These are phyloP conservation scores for Oncorhynchus gorbuscha DNA, from an alignment of 2,113 vertebrate species.

Conservation along the genomic window DNA sequence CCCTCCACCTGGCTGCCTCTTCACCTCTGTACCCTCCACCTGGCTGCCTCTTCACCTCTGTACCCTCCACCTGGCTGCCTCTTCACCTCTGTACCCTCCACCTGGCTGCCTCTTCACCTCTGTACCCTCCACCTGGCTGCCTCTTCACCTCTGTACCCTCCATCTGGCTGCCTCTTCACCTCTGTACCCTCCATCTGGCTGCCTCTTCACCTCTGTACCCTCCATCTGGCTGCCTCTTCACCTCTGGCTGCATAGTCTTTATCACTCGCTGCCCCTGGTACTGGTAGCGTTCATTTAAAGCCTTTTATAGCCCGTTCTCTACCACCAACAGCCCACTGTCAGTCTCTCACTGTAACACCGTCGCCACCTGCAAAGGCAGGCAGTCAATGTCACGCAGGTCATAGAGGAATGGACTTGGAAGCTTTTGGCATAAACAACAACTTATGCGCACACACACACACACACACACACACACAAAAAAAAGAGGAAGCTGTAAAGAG, in stretches of 20 bases:
- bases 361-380: conserved; percentile 1
- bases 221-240: conserved; percentile 11
- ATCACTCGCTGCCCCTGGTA: conserved; percentile 27
- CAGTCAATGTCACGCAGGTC: background rate
- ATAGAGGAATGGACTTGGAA: background rate
- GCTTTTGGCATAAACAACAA: conserved; percentile 2
- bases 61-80: conserved; percentile 10
- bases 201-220: conserved; percentile 38
- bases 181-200: too few species aligned
- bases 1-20: too few species aligned
- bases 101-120: background rate
- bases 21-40: conserved; percentile 15
- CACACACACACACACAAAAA: conserved; percentile 35
- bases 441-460: conserved; percentile 18
- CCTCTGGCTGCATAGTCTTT: conserved; percentile 29
- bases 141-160: conserved; percentile 41
- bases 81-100: too few species aligned
- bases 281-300: conserved; percentile 41
- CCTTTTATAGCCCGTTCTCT: conserved; percentile 52
- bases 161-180: conserved; percentile 13
- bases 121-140: conserved; percentile 15
- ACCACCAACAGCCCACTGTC: conserved; percentile 27
- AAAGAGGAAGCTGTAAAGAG: conserved; percentile 59
- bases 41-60: conserved; percentile 45
- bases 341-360: conserved; percentile 12